Evolutionary conservation across 2,113 vertebrate species (phyloP).

Genomic region (Perca schrenkii): DNA sequence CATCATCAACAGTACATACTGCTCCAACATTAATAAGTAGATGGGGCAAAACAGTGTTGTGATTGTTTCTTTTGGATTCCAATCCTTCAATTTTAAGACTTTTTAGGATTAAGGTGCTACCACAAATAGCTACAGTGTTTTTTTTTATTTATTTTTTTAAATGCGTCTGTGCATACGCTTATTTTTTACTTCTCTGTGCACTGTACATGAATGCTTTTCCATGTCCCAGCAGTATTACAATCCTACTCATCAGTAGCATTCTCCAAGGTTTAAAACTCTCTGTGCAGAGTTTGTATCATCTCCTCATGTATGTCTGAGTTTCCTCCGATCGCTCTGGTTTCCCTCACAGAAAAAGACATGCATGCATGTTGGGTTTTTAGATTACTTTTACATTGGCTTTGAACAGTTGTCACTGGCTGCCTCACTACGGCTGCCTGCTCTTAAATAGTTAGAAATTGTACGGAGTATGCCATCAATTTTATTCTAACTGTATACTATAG

Average conservation of each 20-base stretch:
- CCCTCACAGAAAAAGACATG: neutral
- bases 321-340: neutral
- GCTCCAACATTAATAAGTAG: neutral
- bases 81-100: neutral
- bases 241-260: constrained; percentile 1
- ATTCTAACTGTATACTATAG: constrained; percentile 32
- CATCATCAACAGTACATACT: neutral
- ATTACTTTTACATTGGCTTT: neutral
- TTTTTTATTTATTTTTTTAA: neutral
- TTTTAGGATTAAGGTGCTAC: neutral
- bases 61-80: neutral
- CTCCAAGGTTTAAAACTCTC: constrained; percentile 5
- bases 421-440: neutral
- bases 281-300: constrained; percentile 7
- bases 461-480: neutral
- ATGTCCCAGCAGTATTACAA: neutral
- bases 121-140: neutral
- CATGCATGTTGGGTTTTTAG: neutral
- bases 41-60: neutral
- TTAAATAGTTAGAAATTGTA: neutral
- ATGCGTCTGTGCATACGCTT: rapidly evolving
- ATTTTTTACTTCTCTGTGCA: neutral
- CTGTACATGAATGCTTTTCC: neutral
- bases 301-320: constrained; percentile 17
- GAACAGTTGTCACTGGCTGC: neutral